These are phyloP conservation scores for Chionodraco myersi DNA, from an alignment of 2,113 vertebrate species.

Conservation along the genomic window DNA sequence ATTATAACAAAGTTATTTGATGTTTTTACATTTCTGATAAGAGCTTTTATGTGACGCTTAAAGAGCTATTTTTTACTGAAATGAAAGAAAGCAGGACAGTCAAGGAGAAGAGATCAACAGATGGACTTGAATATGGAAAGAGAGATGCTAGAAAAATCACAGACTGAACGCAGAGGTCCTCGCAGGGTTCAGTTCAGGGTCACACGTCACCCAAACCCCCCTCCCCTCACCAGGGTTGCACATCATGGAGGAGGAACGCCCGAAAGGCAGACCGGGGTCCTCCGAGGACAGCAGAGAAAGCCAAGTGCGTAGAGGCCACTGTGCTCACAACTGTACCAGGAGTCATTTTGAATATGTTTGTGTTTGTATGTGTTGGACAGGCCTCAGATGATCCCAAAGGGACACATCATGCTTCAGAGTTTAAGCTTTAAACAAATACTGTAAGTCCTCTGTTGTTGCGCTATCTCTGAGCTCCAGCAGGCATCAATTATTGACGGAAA, in stretches of 20 bases:
- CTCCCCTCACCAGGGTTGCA: slow-evolving; percentile 29
- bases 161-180: no score
- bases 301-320: slow-evolving; percentile 41
- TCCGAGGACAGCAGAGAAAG: slow-evolving; percentile 17
- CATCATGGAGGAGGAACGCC: slow-evolving; percentile 45
- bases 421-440: background rate
- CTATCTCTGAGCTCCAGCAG: background rate
- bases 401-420: background rate
- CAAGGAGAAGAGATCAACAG: no score
- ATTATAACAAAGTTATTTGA: no score
- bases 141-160: no score
- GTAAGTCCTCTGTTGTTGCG: background rate
- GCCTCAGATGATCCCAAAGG: no score
- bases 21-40: no score
- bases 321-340: background rate
- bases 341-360: background rate
- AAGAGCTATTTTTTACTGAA: no score
- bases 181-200: slow-evolving; percentile 48
- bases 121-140: no score
- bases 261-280: slow-evolving; percentile 58
- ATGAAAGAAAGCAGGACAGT: no score
- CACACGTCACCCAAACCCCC: slow-evolving; percentile 42
- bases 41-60: no score
- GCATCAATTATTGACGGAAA: background rate
- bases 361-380: background rate